phyloP scores from a whole-genome alignment of 2,888 invertebrate genomes.

The Hoplodrina blanda region DNA sequence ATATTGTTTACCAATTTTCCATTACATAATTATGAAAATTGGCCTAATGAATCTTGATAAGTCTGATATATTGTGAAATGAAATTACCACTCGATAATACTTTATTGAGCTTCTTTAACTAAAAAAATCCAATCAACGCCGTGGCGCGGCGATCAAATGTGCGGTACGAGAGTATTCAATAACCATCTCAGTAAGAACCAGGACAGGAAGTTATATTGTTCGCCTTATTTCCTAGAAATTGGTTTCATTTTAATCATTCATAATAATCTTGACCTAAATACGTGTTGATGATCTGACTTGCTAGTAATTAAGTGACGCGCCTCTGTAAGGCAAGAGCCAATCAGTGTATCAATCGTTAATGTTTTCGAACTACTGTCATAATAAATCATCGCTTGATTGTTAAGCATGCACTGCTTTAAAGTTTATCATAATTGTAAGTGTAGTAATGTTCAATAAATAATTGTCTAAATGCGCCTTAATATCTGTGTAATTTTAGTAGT shows the following conservation, averaged over 20 bases:
- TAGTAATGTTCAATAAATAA: slow-evolving; percentile 76
- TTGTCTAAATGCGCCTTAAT: slow-evolving; percentile 83
- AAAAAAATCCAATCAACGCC: slow-evolving; percentile 38
- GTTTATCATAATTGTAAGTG: slow-evolving; percentile 78
- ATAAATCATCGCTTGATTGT: slow-evolving; percentile 77
- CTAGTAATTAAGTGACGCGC: slow-evolving; percentile 45
- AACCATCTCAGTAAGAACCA: slow-evolving; percentile 37
- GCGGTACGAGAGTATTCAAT: slow-evolving; percentile 29
- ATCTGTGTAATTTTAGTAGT: slow-evolving; percentile 75
- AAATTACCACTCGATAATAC: slow-evolving; percentile 28
- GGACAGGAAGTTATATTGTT: slow-evolving; percentile 43
- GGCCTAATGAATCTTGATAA: slow-evolving; percentile 57
- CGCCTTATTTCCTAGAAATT: slow-evolving; percentile 29
- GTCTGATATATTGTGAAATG: slow-evolving; percentile 49
- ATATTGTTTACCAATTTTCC: slow-evolving; percentile 51
- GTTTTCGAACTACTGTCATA: slow-evolving; percentile 61
- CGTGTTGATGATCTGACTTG: slow-evolving; percentile 47
- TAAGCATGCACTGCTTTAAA: slow-evolving; percentile 81
- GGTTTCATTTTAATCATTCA: slow-evolving; percentile 25
- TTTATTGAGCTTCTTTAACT: slow-evolving; percentile 29
- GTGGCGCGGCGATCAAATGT: slow-evolving; percentile 49
- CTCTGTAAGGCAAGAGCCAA: slow-evolving; percentile 39
- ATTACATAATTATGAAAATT: slow-evolving; percentile 53
- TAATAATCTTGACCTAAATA: slow-evolving; percentile 42
- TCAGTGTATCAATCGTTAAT: slow-evolving; percentile 55